A percentile compares a stretch with the other conserved stretches of the same genome.
Conservation (phyloP, 2,888 invertebrate species). For the Drosophila buzzatii region DNA sequence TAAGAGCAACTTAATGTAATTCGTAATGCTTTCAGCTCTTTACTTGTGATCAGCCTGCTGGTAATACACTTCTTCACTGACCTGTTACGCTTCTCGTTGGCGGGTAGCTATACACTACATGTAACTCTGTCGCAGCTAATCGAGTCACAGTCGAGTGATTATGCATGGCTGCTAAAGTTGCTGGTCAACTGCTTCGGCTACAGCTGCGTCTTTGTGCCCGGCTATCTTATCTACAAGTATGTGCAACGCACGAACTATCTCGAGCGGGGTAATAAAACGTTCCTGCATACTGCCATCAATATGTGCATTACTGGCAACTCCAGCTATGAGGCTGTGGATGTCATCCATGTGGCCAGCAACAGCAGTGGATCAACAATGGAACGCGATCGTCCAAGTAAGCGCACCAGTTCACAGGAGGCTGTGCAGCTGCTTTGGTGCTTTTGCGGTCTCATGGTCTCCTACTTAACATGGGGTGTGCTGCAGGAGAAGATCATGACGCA, state of each 20-base stretch:
- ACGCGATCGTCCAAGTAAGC: conserved; percentile 71
- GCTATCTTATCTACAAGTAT: conserved; percentile 93
- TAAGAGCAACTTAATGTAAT: background rate
- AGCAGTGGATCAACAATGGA: conserved; percentile 26
- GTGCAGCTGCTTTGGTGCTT: conserved; percentile 91
- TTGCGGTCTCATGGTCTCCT: conserved; percentile 94
- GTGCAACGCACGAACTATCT: conserved; percentile 91
- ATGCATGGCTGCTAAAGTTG: conserved; percentile 92
- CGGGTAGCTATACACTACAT: conserved; percentile 76
- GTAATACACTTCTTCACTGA: conserved; percentile 84
- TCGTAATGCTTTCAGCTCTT: conserved; percentile 59
- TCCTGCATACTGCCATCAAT: conserved; percentile 80
- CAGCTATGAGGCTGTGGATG: conserved; percentile 82
- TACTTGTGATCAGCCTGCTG: conserved; percentile 78
- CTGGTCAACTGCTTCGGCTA: conserved; percentile 94
- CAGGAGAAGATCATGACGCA: conserved; percentile 99
- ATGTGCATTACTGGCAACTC: conserved; percentile 83
- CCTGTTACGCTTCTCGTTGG: conserved; percentile 83
- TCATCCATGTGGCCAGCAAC: conserved; percentile 80
- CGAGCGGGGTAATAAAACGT: conserved; percentile 87
- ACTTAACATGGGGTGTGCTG: conserved; percentile 97
- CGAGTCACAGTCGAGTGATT: conserved; percentile 86
- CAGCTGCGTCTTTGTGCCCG: conserved; percentile 94
- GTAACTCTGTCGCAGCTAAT: conserved; percentile 84
- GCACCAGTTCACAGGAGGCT: conserved; percentile 87